Conservation (phyloP, 2,797 vertebrate species). For the Pristis pectinata region DNA sequence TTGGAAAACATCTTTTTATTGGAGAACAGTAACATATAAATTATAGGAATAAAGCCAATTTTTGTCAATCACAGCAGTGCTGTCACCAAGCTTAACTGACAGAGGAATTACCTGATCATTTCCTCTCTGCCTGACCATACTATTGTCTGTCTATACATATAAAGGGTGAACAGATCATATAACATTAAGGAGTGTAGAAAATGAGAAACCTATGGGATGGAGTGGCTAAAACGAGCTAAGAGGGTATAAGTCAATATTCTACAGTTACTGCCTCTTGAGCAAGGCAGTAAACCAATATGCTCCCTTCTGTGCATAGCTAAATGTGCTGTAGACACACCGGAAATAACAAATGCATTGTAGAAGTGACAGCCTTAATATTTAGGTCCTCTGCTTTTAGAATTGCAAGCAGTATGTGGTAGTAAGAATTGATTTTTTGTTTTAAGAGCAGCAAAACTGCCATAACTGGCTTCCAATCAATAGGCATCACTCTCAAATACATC, state of each 20-base stretch:
- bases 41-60: no score
- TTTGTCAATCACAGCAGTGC: no score
- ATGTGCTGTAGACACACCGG: neutral
- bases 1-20: no score
- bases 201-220: neutral
- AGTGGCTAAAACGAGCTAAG: neutral
- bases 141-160: no score
- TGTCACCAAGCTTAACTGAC: no score
- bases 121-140: no score
- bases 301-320: neutral
- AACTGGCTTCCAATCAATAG: neutral
- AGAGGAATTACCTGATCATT: no score
- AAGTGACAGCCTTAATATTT: neutral
- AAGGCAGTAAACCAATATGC: neutral
- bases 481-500: neutral
- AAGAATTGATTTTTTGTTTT: slow-evolving; percentile 3
- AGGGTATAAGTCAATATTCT: neutral
- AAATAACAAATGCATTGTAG: neutral
- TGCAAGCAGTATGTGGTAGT: neutral
- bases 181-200: neutral
- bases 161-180: neutral
- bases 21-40: no score
- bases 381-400: neutral
- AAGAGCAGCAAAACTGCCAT: neutral
- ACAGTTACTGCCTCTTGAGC: neutral